Base-by-base conservation (phyloP, 2,797 vertebrate species). In the Leontopithecus rosalia region DNA sequence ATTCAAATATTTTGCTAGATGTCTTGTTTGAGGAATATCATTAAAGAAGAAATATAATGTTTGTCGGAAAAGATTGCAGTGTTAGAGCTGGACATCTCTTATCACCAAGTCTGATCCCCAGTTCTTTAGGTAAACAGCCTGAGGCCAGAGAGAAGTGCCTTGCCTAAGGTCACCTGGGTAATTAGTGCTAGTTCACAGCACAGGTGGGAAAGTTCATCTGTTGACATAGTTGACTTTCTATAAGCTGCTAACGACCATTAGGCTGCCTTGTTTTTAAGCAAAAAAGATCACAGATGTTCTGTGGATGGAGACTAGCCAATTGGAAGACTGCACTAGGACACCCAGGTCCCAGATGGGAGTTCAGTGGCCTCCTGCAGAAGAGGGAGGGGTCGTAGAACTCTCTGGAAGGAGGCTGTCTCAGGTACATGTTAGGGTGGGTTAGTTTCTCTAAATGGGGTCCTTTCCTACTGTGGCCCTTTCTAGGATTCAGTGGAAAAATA, bases 1-100 rank as follows among this genome's bases (percentile, higher is more conserved):
- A 98, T 98, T 99, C 98, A 99, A 97, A 99, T 99, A 99, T 99
- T 99, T 99, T 99, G 99, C 99, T 99, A 99, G 99, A 98, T 99
- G 99, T 98, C 99, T 98, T 99, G 98, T 99, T 99, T 99, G 98
- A 99, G 98, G 98, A 99, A 99, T 99, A 98, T 98, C 98, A 98
- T 98, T 99, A 98, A 98, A 98, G 97, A 98, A 98, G 98, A 98
- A 97, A 97, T 98, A 97, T 96, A 97, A 98, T 98, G 98, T 98
- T 98, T 98, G 98, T 98, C 98, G 98, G 98, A 98, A 97, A 30
- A 30, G 67, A 72, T 46, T 30, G 20, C 73, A 28, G 4, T 4
- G 36, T n/a, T 28, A 80, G 75, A 58, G 24, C 55, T 57, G 41
- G 10, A 61, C 58, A 46, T 73, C 67, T 14, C n/a, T 73, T 4